These are phyloP conservation scores for Phymorhynchus buccinoides DNA, from an alignment of 1,140 invertebrate species.

Conservation along the genomic window DNA sequence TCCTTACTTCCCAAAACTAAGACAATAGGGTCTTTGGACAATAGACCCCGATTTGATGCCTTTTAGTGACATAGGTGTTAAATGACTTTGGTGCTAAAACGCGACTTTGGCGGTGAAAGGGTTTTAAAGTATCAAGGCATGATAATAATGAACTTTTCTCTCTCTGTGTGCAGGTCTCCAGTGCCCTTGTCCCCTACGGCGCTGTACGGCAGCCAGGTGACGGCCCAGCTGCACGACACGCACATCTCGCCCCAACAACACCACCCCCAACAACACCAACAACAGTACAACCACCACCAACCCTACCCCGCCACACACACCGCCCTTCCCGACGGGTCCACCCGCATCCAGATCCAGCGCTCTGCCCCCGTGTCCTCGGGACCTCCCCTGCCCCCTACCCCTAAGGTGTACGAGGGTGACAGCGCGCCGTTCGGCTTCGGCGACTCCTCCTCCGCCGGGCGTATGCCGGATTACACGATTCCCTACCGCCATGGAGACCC, in stretches of 20 bases:
- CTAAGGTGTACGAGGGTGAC: constrained; percentile 30
- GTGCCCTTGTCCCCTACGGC: constrained; percentile 34
- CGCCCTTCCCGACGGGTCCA: constrained; percentile 37
- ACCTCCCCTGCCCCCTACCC: constrained; percentile 18
- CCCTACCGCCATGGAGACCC: constrained; percentile 38
- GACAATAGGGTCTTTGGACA: too few relatives aligned
- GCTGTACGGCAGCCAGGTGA: constrained; percentile 45
- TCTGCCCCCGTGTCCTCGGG: background rate
- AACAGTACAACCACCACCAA: constrained; percentile 27
- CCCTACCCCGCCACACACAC: constrained; percentile 30
- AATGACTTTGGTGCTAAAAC: too few relatives aligned
- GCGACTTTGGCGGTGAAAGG: too few relatives aligned
- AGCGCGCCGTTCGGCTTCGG: constrained; percentile 9
- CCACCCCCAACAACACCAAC: background rate
- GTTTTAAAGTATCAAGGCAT: background rate
- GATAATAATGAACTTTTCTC: too few relatives aligned
- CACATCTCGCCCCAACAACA: background rate
- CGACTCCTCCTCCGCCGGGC: background rate
- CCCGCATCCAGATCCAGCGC: constrained; percentile 38
- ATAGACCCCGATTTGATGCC: too few relatives aligned
- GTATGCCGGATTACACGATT: constrained; percentile 47
- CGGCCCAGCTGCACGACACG: constrained; percentile 42
- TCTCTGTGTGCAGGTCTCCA: constrained; percentile 12
- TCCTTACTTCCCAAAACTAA: too few relatives aligned
- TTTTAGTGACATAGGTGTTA: too few relatives aligned